A percentile compares a stretch with the other conserved stretches of the same genome.
Evolutionary conservation across 1,140 invertebrate genomes (phyloP).

Genomic region (Oscheius sp.): DNA sequence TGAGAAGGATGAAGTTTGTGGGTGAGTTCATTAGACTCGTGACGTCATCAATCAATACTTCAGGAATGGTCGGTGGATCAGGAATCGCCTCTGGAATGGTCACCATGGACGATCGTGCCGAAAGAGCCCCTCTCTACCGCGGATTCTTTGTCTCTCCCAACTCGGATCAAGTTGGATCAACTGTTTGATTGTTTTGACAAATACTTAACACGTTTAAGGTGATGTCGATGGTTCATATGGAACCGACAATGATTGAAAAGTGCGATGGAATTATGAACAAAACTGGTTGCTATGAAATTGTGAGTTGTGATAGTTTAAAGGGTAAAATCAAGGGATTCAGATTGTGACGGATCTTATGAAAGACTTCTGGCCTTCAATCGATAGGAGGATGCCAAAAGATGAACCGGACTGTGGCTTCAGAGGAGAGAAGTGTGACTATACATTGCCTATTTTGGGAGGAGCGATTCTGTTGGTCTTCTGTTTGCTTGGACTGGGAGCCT

Average conservation of each 20-base stretch:
- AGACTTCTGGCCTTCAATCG: slow-evolving; percentile 56
- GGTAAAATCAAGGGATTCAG: slow-evolving; percentile 29
- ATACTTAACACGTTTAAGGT: slow-evolving; percentile 39
- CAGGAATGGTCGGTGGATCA: slow-evolving; percentile 47
- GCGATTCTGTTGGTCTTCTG: slow-evolving; percentile 45
- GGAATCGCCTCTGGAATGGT: slow-evolving; percentile 50
- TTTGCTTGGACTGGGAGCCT: slow-evolving; percentile 45
- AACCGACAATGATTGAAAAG: slow-evolving; percentile 40
- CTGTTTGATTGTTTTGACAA: background rate
- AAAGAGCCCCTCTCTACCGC: slow-evolving; percentile 54
- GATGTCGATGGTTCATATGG: slow-evolving; percentile 58
- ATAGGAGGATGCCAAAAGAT: slow-evolving; percentile 51
- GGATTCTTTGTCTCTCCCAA: slow-evolving; percentile 58
- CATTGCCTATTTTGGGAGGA: slow-evolving; percentile 49
- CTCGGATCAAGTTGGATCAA: slow-evolving; percentile 52
- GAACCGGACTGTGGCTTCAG: slow-evolving; percentile 56
- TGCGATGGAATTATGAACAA: slow-evolving; percentile 55
- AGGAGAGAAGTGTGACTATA: slow-evolving; percentile 56
- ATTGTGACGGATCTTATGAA: slow-evolving; percentile 57
- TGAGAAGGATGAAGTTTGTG: slow-evolving; percentile 52
- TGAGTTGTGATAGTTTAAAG: slow-evolving; percentile 12
- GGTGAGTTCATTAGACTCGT: slow-evolving; percentile 31
- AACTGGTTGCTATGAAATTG: slow-evolving; percentile 58
- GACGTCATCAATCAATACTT: background rate
- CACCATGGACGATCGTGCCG: slow-evolving; percentile 58